Conservation (phyloP, 2,888 invertebrate genomes). For the Acronicta alni region DNA sequence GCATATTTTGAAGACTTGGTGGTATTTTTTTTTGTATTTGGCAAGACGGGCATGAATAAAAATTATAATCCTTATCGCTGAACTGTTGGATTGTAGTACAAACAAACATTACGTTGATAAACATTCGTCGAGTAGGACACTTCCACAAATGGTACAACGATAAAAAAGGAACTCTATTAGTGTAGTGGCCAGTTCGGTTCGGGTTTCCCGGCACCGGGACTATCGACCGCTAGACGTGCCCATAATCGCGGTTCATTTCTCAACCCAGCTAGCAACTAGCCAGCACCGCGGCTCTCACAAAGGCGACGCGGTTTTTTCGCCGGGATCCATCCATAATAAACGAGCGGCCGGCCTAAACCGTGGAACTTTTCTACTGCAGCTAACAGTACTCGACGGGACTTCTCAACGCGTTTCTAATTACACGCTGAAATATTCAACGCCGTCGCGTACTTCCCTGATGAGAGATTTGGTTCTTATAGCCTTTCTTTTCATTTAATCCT, state of each 20-base stretch:
- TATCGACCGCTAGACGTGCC: slow-evolving; percentile 18
- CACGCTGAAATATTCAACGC: slow-evolving; percentile 77
- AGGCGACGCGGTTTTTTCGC: slow-evolving; percentile 55
- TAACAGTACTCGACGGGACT: slow-evolving; percentile 53
- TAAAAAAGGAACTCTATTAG: not conserved
- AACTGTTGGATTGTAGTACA: no score
- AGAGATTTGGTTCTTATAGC: slow-evolving; percentile 16
- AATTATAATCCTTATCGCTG: no score
- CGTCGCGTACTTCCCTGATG: slow-evolving; percentile 26
- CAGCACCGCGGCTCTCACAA: slow-evolving; percentile 21
- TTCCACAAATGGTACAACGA: not conserved
- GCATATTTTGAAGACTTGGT: no score
- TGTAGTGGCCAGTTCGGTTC: not conserved
- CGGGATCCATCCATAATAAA: slow-evolving; percentile 73
- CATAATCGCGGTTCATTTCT: slow-evolving; percentile 23
- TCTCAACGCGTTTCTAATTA: slow-evolving; percentile 71
- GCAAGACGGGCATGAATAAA: no score
- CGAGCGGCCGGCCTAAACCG: slow-evolving; percentile 65
- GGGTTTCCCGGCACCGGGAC: slow-evolving; percentile 4
- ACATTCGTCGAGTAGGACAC: not conserved
- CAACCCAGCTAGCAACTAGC: slow-evolving; percentile 11
- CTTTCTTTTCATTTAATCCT: slow-evolving; percentile 30
- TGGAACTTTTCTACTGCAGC: slow-evolving; percentile 32
- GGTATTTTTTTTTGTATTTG: no score
- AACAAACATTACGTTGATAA: not conserved